Evolutionary conservation across 1,140 invertebrate species (phyloP).

Genomic region (Aphis gossypii): DNA sequence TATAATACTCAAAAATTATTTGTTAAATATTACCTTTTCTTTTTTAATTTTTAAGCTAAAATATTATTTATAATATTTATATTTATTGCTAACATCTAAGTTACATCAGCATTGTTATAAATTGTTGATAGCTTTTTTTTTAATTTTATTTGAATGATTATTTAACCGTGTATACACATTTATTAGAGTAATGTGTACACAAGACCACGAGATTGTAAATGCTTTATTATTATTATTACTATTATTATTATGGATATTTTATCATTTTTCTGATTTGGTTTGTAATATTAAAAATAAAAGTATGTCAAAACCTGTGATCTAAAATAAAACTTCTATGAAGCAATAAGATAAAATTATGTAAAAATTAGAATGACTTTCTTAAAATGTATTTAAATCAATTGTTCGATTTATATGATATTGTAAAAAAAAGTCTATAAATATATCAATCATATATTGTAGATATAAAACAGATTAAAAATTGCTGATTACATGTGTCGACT

Average conservation of each 20-base stretch:
- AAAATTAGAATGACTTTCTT: constrained; percentile 18
- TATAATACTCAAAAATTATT: background rate
- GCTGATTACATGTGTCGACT: background rate
- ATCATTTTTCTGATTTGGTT: constrained; percentile 39
- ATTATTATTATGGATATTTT: constrained; percentile 22
- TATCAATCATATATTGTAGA: constrained; percentile 24
- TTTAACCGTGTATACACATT: background rate
- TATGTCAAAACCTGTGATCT: constrained; percentile 57
- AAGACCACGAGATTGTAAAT: background rate
- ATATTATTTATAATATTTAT: constrained; percentile 27
- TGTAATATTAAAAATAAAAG: constrained; percentile 45
- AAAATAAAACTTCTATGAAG: constrained; percentile 55
- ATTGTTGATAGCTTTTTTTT: constrained; percentile 27
- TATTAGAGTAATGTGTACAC: constrained; percentile 22
- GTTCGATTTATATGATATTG: constrained; percentile 38
- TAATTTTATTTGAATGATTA: constrained; percentile 32
- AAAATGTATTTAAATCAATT: constrained; percentile 17
- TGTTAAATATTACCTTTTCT: background rate
- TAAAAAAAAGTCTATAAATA: constrained; percentile 29
- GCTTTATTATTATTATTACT: constrained; percentile 9
- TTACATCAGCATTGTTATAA: background rate
- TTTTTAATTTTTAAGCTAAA: background rate
- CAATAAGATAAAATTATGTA: constrained; percentile 50
- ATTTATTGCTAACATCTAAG: constrained; percentile 31
- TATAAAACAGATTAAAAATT: constrained; percentile 24